These are phyloP conservation scores for Dermochelys coriacea DNA, from an alignment of 2,797 vertebrate species.

Conservation along the genomic window DNA sequence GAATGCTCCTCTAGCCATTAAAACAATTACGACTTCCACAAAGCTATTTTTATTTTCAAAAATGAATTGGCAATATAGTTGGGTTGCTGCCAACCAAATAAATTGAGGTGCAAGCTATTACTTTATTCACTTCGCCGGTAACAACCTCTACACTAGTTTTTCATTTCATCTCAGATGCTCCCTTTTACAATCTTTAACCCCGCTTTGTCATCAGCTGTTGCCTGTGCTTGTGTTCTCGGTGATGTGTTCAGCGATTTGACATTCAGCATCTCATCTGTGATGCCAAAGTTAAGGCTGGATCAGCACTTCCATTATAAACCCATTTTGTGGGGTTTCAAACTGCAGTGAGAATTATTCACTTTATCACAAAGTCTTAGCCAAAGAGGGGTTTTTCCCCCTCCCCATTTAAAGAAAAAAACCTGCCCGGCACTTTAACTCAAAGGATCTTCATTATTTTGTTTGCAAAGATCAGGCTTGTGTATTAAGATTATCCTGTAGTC, in stretches of 20 bases:
- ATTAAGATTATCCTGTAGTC: not conserved
- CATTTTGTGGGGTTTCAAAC: not conserved
- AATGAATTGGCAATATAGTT: conserved; percentile 4
- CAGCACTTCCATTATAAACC: conserved; percentile 29
- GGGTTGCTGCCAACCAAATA: conserved; percentile 14
- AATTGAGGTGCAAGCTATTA: conserved; percentile 6
- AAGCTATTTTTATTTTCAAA: conserved; percentile 48
- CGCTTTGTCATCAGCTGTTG: not conserved
- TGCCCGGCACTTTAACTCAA: not conserved
- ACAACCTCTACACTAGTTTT: conserved; percentile 9
- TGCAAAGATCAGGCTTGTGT: not conserved
- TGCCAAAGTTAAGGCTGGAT: conserved; percentile 40
- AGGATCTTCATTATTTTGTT: not conserved
- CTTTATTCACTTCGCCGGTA: conserved; percentile 39
- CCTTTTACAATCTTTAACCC: conserved; percentile 42
- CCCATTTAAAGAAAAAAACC: conserved; percentile 22
- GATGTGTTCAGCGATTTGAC: conserved; percentile 26
- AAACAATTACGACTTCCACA: conserved; percentile 37
- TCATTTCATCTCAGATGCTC: conserved; percentile 33
- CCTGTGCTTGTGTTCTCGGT: conserved; percentile 13
- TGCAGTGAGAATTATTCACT: not conserved
- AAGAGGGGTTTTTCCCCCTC: not conserved
- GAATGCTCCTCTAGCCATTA: conserved; percentile 25
- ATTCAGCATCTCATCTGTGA: conserved; percentile 43
- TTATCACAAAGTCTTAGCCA: conserved; percentile 20